Conservation (phyloP, 2,888 invertebrate species). For the Drosophila kambysellisi region DNA sequence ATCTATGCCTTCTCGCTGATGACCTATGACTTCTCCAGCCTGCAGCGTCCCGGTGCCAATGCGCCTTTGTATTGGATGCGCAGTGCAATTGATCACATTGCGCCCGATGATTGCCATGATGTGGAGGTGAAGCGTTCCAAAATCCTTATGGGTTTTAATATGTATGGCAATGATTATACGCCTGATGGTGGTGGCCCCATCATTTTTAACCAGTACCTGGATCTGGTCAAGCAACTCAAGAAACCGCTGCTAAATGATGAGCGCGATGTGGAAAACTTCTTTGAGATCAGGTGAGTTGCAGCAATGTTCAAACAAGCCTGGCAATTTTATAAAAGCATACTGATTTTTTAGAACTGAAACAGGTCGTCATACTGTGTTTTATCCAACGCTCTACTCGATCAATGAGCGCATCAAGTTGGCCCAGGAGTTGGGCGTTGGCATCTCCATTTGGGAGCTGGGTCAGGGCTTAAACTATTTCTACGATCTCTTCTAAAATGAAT, state of each 20-base stretch:
- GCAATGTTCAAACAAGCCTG: slow-evolving; percentile 8
- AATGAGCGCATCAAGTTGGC: slow-evolving; percentile 92
- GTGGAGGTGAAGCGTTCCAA: slow-evolving; percentile 88
- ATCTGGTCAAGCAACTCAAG: slow-evolving; percentile 90
- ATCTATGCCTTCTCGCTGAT: slow-evolving; percentile 96
- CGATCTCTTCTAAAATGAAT: slow-evolving; percentile 89
- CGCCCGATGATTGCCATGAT: slow-evolving; percentile 86
- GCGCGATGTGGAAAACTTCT: slow-evolving; percentile 92
- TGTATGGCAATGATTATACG: slow-evolving; percentile 96
- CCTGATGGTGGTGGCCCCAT: slow-evolving; percentile 93
- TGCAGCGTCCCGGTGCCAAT: slow-evolving; percentile 94
- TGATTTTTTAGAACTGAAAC: slow-evolving; percentile 87
- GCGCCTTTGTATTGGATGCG: slow-evolving; percentile 94
- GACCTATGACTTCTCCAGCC: slow-evolving; percentile 97
- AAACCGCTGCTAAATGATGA: slow-evolving; percentile 92
- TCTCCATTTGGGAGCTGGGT: slow-evolving; percentile 98
- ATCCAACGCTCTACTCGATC: slow-evolving; percentile 95
- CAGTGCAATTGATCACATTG: slow-evolving; percentile 90
- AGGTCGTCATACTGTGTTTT: slow-evolving; percentile 92
- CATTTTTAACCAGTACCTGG: slow-evolving; percentile 91
- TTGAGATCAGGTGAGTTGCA: slow-evolving; percentile 91
- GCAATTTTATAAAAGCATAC: not conserved
- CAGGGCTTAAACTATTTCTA: slow-evolving; percentile 98
- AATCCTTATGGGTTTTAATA: slow-evolving; percentile 95
- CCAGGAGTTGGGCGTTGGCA: slow-evolving; percentile 91